Evolutionary conservation across 2,113 vertebrate species (phyloP).

Genomic region (Nothoprocta pentlandii): DNA sequence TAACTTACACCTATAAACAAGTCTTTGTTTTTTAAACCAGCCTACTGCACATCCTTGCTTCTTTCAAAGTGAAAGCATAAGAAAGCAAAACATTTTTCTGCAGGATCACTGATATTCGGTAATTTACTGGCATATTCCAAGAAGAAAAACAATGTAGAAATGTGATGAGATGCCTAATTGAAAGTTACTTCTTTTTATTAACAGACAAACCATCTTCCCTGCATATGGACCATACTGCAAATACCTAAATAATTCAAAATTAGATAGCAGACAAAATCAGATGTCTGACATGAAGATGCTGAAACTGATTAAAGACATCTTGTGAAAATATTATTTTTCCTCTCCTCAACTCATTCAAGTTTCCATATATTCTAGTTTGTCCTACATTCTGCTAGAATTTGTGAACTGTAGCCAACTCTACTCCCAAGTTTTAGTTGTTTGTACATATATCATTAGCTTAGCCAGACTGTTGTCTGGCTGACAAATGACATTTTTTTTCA

Average conservation of each 20-base stretch:
- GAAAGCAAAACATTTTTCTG: not conserved
- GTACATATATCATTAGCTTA: not conserved
- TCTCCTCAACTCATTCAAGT: not conserved
- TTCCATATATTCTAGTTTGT: not conserved
- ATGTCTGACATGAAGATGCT: accelerated
- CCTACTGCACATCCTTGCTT: not conserved
- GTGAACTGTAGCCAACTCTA: not conserved
- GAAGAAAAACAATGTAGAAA: not conserved
- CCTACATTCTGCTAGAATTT: not conserved
- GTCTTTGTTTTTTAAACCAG: not conserved
- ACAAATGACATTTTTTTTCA: not conserved
- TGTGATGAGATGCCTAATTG: not conserved
- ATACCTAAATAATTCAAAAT: not conserved
- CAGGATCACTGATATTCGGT: not conserved
- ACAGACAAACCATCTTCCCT: not conserved
- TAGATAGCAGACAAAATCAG: not conserved
- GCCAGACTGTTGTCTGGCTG: not conserved
- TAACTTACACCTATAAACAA: not conserved
- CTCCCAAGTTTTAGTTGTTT: not conserved
- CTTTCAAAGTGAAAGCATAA: not conserved
- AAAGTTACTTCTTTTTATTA: not conserved
- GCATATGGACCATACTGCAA: not conserved
- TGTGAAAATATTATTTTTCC: not conserved
- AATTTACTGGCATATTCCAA: not conserved
- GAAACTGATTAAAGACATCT: not conserved